A percentile compares a stretch with the other conserved stretches of the same genome.
phyloP scores from a whole-genome alignment of 2,113 vertebrate genomes.

The sheep (Ovis aries) region DNA sequence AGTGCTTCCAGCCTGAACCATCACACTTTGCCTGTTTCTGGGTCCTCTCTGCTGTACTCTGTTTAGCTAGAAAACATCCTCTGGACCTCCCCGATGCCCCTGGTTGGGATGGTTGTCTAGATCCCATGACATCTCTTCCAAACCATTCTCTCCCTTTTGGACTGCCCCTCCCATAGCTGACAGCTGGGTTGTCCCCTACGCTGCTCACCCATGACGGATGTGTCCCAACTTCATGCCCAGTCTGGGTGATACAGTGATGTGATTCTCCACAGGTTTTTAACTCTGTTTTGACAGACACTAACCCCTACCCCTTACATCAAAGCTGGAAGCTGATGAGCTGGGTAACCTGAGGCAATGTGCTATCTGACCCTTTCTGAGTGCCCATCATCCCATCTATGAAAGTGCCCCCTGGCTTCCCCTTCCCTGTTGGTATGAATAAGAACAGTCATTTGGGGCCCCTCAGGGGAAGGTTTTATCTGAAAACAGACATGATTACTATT shows the following conservation, averaged over 20 bases:
- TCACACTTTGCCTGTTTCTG: neutral
- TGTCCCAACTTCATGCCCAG: neutral
- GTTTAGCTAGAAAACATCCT: neutral
- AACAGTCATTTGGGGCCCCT: conserved; percentile 18
- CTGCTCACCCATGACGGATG: neutral
- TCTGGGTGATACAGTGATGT: neutral
- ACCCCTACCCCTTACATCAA: neutral
- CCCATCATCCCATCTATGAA: neutral
- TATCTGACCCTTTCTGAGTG: neutral
- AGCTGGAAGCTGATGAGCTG: neutral
- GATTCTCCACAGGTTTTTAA: neutral
- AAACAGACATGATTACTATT: conserved; percentile 68
- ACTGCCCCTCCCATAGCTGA: neutral
- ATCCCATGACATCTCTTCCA: neutral
- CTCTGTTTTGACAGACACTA: neutral
- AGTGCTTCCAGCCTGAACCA: neutral
- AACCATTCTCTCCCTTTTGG: neutral
- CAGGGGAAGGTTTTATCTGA: conserved; percentile 33
- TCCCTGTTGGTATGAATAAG: conserved; percentile 1
- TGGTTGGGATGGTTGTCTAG: neutral
- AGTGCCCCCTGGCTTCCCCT: neutral
- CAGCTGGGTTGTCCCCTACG: neutral
- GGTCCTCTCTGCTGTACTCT: neutral
- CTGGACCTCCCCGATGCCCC: neutral
- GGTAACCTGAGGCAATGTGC: neutral